These are phyloP conservation scores for Diorhabda sublineata DNA, from an alignment of 1,140 invertebrate species.

Conservation along the genomic window DNA sequence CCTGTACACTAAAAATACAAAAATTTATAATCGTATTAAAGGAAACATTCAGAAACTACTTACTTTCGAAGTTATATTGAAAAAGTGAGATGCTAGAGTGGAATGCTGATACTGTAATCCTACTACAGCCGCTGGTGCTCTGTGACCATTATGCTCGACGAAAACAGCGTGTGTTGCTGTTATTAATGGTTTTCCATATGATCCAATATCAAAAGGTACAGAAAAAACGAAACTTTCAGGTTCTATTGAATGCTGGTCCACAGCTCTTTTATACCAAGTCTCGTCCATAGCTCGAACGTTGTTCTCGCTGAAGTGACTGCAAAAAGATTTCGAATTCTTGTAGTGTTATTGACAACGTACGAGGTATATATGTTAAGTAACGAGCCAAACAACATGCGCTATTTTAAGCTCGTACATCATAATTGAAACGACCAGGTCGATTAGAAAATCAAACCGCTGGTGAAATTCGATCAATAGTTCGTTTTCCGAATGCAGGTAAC, in stretches of 20 bases:
- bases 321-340: conserved; percentile 18
- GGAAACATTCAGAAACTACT: conserved; percentile 31
- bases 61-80: conserved; percentile 81
- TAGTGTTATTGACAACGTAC: too few relatives aligned
- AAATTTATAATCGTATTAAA: background rate
- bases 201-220: conserved; percentile 78
- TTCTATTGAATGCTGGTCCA: conserved; percentile 82
- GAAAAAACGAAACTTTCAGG: conserved; percentile 89
- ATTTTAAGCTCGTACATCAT: too few relatives aligned
- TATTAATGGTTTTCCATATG: conserved; percentile 63
- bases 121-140: conserved; percentile 85
- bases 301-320: conserved; percentile 76
- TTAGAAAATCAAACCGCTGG: too few relatives aligned
- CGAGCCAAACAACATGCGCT: too few relatives aligned
- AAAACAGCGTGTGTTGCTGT: conserved; percentile 89
- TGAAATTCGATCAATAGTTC: too few relatives aligned
- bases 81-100: conserved; percentile 73
- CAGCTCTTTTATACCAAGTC: conserved; percentile 87
- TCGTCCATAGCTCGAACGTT: conserved; percentile 83
- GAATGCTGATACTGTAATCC: conserved; percentile 82
- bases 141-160: conserved; percentile 74
- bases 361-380: too few relatives aligned
- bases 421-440: too few relatives aligned
- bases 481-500: too few relatives aligned
- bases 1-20: conserved; percentile 62